Base-by-base conservation (phyloP, 1,140 invertebrate genomes). In the Drosophila pseudoobscura region DNA sequence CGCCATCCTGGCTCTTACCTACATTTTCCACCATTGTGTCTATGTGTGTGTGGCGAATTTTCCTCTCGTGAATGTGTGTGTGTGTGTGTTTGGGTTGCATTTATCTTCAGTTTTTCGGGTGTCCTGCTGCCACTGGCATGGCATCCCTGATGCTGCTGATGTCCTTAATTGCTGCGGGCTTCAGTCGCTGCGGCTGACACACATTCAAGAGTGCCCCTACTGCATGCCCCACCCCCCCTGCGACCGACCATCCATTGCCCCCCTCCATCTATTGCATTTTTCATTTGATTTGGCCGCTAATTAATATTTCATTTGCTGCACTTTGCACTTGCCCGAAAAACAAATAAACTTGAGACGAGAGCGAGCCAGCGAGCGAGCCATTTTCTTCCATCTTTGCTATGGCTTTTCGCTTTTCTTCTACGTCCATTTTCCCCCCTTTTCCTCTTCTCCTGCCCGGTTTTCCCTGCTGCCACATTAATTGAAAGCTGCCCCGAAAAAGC, bases 121-220 rank as follows among this genome's bases (percentile, higher is more conserved):
- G 50, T 54, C 65, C 51, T 60, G 79, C 35, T 39, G 46, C 15
- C 43, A 13, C 20, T 39, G 24, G 24, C 24, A 26, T 26, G 35
- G 51, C 76, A 59, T 62, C 57, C 57, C 71, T 73, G 47, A 53
- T 74, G 77, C 50, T 68, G 51, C 50, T 73, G 71, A 63, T 82
- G 82, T 87, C 82, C 82, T 88, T 82, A 87, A 87, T 87, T 88
- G 83, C 82, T 82, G 74, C 82, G 57, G 74, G 64, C 64, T 52
- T 57, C 45, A 45, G 72, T 62, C 31, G 17, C 45, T 68, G 77
- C 39, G 50, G 55, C 47, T 69, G 53, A 41, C 61, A 64, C 62
- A 63, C 39, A 64, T 50, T 22, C 45, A 39, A 13, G 35, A 24
- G 15, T 29, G 24, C 13, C 6, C 6, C 13, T 20, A 9, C 0